These are phyloP conservation scores for Eulithis testata DNA, from an alignment of 2,888 invertebrate species.

Conservation along the genomic window DNA sequence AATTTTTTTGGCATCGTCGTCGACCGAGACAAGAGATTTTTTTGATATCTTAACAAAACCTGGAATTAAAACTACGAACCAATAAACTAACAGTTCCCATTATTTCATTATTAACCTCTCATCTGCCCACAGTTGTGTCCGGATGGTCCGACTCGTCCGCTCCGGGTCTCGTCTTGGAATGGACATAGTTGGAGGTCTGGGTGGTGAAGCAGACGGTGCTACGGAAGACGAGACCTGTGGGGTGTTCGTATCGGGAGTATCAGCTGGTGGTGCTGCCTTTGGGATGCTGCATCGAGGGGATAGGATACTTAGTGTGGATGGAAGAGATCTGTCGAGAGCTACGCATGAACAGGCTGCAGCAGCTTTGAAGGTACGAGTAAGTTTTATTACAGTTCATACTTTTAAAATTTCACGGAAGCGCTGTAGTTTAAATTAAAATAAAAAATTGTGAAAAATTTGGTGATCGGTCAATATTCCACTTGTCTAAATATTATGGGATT, in stretches of 20 bases:
- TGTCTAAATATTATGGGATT: too few relatives aligned
- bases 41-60: too few relatives aligned
- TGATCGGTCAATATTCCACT: too few relatives aligned
- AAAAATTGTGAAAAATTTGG: too few relatives aligned
- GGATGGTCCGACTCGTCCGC: slow-evolving; percentile 78
- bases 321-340: slow-evolving; percentile 88
- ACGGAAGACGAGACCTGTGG: slow-evolving; percentile 75
- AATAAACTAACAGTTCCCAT: too few relatives aligned
- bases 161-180: slow-evolving; percentile 80
- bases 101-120: background rate
- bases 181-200: slow-evolving; percentile 81
- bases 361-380: slow-evolving; percentile 73
- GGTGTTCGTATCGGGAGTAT: slow-evolving; percentile 79
- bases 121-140: slow-evolving; percentile 66
- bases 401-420: too few relatives aligned
- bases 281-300: slow-evolving; percentile 87
- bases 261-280: slow-evolving; percentile 73
- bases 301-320: slow-evolving; percentile 90
- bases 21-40: too few relatives aligned
- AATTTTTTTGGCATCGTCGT: too few relatives aligned
- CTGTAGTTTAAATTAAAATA: too few relatives aligned
- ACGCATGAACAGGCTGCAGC: slow-evolving; percentile 92
- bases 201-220: slow-evolving; percentile 67
- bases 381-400: background rate
- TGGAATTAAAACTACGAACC: too few relatives aligned